Evolutionary conservation across 2,113 vertebrate genomes (phyloP).

Genomic region (Rhynchopsitta pachyrhyncha): DNA sequence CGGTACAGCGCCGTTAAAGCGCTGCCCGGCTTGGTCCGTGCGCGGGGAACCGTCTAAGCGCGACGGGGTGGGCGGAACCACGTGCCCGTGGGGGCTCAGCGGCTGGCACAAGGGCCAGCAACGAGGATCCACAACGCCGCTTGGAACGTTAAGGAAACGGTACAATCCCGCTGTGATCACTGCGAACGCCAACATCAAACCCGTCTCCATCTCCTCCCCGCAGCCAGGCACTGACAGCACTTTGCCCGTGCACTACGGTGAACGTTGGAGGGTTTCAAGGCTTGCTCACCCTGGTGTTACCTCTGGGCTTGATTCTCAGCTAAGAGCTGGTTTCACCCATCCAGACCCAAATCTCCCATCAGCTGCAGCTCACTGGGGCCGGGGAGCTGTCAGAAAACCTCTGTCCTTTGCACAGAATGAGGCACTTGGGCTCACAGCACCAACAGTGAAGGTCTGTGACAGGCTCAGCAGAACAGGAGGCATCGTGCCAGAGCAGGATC

Average conservation of each 20-base stretch:
- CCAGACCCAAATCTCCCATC: rapidly evolving
- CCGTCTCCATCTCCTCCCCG: not conserved
- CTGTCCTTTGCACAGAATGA: not conserved
- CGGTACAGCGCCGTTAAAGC: not conserved
- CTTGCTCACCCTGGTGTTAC: not conserved
- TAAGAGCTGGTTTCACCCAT: not conserved
- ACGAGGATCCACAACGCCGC: not conserved
- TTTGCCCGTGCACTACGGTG: rapidly evolving
- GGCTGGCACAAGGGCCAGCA: not conserved
- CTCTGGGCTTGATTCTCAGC: not conserved
- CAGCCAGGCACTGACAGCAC: rapidly evolving
- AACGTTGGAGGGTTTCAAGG: not conserved
- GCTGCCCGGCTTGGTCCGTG: not conserved
- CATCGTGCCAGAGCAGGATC: not conserved
- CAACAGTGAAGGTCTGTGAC: not conserved
- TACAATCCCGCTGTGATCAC: not conserved
- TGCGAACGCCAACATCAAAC: not conserved
- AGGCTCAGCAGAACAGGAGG: not conserved
- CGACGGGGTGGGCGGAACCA: too few species aligned
- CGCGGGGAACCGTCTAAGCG: not conserved
- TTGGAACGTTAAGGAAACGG: rapidly evolving
- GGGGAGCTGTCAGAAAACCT: not conserved
- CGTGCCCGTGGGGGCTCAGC: not conserved
- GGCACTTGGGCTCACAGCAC: not conserved
- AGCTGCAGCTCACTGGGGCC: not conserved